A percentile compares a stretch with the other conserved stretches of the same genome.
Conservation (phyloP, 2,888 invertebrate species). For the Drosophila cognata region DNA sequence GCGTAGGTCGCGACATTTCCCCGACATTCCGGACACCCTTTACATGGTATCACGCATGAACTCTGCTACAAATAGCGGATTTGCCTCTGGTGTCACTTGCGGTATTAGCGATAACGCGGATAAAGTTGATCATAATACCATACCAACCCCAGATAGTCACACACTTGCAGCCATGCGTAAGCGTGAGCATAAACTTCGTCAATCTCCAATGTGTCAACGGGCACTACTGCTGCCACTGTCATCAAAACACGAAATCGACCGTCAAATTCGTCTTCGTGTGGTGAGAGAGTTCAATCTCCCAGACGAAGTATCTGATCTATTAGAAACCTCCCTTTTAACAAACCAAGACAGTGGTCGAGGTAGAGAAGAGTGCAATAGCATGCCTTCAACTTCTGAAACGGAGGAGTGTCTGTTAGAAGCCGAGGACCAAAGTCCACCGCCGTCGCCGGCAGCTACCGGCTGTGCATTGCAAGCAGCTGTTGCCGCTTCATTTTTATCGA, state of each 20-base stretch:
- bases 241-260: constrained; percentile 91
- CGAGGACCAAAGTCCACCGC: constrained; percentile 84
- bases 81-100: constrained; percentile 67
- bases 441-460: constrained; percentile 84
- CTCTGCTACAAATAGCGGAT: constrained; percentile 76
- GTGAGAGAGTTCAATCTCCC: constrained; percentile 97
- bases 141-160: constrained; percentile 91
- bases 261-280: constrained; percentile 93
- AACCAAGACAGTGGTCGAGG: constrained; percentile 62
- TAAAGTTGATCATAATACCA: constrained; percentile 88
- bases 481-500: constrained; percentile 82
- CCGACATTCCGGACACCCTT: constrained; percentile 95
- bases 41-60: constrained; percentile 90
- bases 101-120: constrained; percentile 87
- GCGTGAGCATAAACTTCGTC: constrained; percentile 93
- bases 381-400: constrained; percentile 77
- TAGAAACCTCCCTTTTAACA: constrained; percentile 86
- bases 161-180: constrained; percentile 92
- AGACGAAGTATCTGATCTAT: constrained; percentile 92
- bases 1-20: constrained; percentile 90
- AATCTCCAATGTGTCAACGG: constrained; percentile 91
- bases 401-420: constrained; percentile 81
- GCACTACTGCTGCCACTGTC: constrained; percentile 91
- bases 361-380: constrained; percentile 44
- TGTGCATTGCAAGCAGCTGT: constrained; percentile 60